A percentile compares a stretch with the other conserved stretches of the same genome.
These are phyloP conservation scores for Leptothorax acervorum DNA, from an alignment of 2,888 invertebrate genomes.

Conservation along the genomic window DNA sequence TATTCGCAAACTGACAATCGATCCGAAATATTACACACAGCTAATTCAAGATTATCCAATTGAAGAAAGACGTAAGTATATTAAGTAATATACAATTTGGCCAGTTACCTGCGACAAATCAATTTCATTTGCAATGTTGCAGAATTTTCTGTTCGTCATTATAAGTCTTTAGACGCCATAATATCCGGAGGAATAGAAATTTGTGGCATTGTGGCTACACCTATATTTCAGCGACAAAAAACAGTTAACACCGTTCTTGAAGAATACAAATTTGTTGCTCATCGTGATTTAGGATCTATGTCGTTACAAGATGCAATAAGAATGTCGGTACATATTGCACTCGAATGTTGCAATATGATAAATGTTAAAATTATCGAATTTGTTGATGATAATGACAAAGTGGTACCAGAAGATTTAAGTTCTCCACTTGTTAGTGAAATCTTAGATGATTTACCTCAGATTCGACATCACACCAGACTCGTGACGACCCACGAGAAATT, in stretches of 20 bases:
- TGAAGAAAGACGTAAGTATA: conserved; percentile 6
- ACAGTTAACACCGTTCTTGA: conserved; percentile 87
- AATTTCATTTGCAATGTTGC: neutral
- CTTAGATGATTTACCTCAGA: conserved; percentile 89
- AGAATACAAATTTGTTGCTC: conserved; percentile 87
- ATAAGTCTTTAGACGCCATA: conserved; percentile 84
- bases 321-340: conserved; percentile 85
- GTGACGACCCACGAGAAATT: conserved; percentile 82
- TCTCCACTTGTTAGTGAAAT: conserved; percentile 87
- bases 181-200: conserved; percentile 88
- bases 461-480: conserved; percentile 89
- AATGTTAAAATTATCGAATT: conserved; percentile 83
- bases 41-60: neutral
- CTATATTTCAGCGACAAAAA: conserved; percentile 86
- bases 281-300: conserved; percentile 79
- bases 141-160: conserved; percentile 83
- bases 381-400: conserved; percentile 74
- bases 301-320: conserved; percentile 77
- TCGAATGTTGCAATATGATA: conserved; percentile 86
- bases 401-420: conserved; percentile 77
- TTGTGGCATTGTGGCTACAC: conserved; percentile 87
- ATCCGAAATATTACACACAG: conserved; percentile 82
- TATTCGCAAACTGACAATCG: conserved; percentile 87
- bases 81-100: too few species aligned
- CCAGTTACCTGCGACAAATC: neutral